Evolutionary conservation across 2,113 vertebrate species (phyloP), one percentile per base, ranked within the genome.

Genomic region (Egretta garzetta): DNA sequence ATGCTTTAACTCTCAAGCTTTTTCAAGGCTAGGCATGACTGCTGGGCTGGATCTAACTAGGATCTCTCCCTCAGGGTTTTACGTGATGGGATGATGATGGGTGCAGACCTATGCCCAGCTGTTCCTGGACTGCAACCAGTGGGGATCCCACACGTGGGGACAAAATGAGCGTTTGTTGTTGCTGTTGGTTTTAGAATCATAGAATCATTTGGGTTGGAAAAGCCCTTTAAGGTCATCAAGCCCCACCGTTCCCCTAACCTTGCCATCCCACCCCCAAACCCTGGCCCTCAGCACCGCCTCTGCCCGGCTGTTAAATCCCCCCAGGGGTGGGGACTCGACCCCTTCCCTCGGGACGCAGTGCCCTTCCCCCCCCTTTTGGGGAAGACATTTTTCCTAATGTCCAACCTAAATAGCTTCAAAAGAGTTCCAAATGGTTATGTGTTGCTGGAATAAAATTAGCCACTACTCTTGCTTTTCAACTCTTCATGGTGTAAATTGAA

Each of bases 1-100:
- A 7, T 0, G 0, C 12, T 71, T 88, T 41, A 75, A 35, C 7
- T 58, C 27, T 39, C 13, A 8, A 21, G 5, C 16, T 19, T 77
- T 73, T 33, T 63, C 53, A 41, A 22, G 35, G 5, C 12, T 53
- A 11, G 7, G 35, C 5, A 6, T 41, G 33, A 15, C 27, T 39
- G 32, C 50, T 58, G 59, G 23, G 35, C 50, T 58, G 59, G 23
- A 33, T 30, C 39, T n/a, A n/a, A 15, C 8, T 5, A 4, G 50
- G 49, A 41, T 8, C 11, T 22, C 7, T 68, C 14, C 13, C 45
- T 33, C 1, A 0, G 14, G 23, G 7, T 12, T n/a, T 80, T 59
- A 11, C 4, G 0, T 1, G 17, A 50, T 41, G 59, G 35, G 43
- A 26, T 73, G 8, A 0, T 1, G 20, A 8, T 17, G 50, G 68